phyloP scores from a whole-genome alignment of 2,888 invertebrate genomes.

The Anaspis maculata region DNA sequence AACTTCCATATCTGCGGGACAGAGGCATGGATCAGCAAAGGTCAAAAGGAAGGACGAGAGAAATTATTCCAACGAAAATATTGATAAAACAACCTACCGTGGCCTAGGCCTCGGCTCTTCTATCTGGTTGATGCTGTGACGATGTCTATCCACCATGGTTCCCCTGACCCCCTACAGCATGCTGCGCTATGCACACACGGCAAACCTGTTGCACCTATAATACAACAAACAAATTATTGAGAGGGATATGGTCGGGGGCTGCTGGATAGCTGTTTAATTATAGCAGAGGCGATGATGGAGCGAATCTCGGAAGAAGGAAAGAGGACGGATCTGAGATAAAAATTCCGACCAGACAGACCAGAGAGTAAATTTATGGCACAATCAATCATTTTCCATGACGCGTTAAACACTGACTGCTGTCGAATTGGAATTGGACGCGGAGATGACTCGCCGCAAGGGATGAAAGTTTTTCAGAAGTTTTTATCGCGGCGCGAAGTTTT shows the following conservation, averaged over 20 bases:
- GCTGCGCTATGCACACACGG: slow-evolving; percentile 21
- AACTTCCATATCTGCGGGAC: slow-evolving; percentile 34
- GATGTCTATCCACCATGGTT: slow-evolving; percentile 34
- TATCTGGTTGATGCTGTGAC: slow-evolving; percentile 29
- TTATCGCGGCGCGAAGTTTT: no score
- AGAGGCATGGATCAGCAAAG: slow-evolving; percentile 9
- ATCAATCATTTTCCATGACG: slow-evolving; percentile 10
- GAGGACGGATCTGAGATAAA: no score
- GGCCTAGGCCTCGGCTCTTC: slow-evolving; percentile 31
- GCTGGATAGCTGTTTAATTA: not conserved
- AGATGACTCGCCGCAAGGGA: no score
- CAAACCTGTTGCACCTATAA: slow-evolving; percentile 32
- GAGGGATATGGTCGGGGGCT: no score
- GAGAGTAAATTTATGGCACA: slow-evolving; percentile 2
- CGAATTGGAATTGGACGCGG: no score
- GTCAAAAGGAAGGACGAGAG: slow-evolving; percentile 1
- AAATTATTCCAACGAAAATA: slow-evolving; percentile 1
- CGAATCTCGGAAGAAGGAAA: no score
- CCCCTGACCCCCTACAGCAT: slow-evolving; percentile 23
- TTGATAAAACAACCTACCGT: slow-evolving; percentile 21
- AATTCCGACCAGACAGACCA: no score
- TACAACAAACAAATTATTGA: slow-evolving; percentile 15
- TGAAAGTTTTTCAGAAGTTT: no score
- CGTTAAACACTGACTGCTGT: no score
- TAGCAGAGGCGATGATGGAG: no score